Evolutionary conservation across 2,797 vertebrate species (phyloP).

Genomic region (Phyllotis vaccarum): DNA sequence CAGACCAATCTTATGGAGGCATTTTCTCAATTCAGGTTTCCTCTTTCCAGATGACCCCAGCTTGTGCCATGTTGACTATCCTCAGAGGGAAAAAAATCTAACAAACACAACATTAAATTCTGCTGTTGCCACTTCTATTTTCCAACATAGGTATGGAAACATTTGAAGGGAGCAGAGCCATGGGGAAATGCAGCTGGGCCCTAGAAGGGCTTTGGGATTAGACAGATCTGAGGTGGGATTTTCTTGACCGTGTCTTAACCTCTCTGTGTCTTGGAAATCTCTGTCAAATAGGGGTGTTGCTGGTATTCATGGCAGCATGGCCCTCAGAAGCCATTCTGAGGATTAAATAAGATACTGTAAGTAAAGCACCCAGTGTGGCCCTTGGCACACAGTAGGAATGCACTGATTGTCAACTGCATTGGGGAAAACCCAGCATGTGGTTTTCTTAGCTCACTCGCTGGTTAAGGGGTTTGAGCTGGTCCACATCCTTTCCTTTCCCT

Average conservation of each 20-base stretch:
- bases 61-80: neutral
- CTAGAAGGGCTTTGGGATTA: neutral
- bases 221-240: neutral
- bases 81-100: neutral
- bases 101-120: neutral
- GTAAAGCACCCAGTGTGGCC: neutral
- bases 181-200: neutral
- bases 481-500: neutral
- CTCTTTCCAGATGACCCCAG: too few species aligned
- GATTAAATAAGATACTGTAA: neutral
- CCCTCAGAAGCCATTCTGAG: neutral
- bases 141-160: neutral
- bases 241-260: neutral
- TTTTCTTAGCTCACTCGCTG: neutral
- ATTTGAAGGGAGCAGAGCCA: neutral
- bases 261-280: neutral
- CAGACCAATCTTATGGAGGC: neutral
- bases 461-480: neutral
- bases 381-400: conserved; percentile 8
- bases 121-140: neutral
- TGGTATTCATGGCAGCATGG: neutral
- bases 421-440: neutral
- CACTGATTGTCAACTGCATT: neutral
- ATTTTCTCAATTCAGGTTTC: neutral
- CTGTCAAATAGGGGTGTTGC: neutral